Base-by-base conservation (phyloP, 2,113 vertebrate genomes). In the Paedocypris sp. region DNA sequence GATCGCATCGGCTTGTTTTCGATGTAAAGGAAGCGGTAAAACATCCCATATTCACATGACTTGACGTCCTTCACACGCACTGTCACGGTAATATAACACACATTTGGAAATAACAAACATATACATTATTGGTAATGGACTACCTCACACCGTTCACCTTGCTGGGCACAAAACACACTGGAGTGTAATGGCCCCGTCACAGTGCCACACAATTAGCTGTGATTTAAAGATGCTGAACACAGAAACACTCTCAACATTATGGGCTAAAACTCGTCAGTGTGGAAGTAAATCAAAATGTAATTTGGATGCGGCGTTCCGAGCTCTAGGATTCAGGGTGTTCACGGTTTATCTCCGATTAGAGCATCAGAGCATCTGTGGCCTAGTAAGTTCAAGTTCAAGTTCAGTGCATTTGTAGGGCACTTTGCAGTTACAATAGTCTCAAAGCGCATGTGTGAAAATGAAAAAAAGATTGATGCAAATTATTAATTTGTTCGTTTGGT, bases 211-310 rank as follows among this genome's bases (percentile, higher is more conserved):
- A 43, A 41, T 42, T 64, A 64, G 58, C 19, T 5, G 19, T 60
- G 67, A 69, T 60, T 49, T 45, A 69, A 64, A 60, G 42, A 20
- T 39, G 42, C 36, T 59, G 23, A 47, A 28, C 67, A 60, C 43
- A 38, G 25, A 32, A 42, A 64, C 20, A 13, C 31, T 48, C 57
- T 47, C 31, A 42, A 51, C 36, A 32, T 69, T 53, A 54, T 45
- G 38, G 56, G 22, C 26, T 60, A 32, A 42, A 42, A 41, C 33
- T 41, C 41, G 41, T 53, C 32, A 52, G 47, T 36, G 48, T 7
- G 16, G 4, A 60, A 43, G 59, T 69, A 56, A 60, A 69, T 69
- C 56, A 64, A 48, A 69, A 69, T 60, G 49, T 49, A 69, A 69
- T 69, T 60, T 69, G 41, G 25, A 3, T 18, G 29, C 18, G 18